Evolutionary conservation across 2,797 vertebrate species (phyloP).

Genomic region (Merluccius polli): DNA sequence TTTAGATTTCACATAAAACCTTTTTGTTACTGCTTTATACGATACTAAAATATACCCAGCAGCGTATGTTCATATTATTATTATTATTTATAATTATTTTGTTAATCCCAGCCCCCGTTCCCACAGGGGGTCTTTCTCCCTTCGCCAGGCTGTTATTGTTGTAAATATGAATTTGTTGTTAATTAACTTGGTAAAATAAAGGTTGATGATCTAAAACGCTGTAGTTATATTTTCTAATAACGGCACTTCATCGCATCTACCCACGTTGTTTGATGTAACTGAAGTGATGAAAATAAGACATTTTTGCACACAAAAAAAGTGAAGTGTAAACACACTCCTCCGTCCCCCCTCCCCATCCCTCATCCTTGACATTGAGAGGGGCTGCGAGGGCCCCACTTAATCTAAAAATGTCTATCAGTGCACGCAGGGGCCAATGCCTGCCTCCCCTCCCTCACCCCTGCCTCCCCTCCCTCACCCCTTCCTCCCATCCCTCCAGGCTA

Average conservation of each 20-base stretch:
- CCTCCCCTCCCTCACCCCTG: no score
- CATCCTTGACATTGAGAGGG: conserved; percentile 57
- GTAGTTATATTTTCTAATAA: background rate
- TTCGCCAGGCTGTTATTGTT: no score
- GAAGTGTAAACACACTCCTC: background rate
- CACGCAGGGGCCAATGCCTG: conserved; percentile 10
- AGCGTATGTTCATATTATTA: no score
- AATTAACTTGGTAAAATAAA: no score
- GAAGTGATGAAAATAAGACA: no score
- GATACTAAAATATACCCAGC: background rate
- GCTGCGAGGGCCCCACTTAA: conserved; percentile 56
- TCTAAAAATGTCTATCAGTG: conserved; percentile 67
- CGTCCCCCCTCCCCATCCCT: no score
- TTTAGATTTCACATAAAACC: background rate
- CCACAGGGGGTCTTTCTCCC: no score
- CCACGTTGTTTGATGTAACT: background rate
- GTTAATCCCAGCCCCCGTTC: no score
- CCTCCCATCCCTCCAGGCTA: conserved; percentile 51
- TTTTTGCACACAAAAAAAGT: no score
- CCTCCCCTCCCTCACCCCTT: no score
- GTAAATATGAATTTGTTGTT: no score
- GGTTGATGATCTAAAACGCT: background rate
- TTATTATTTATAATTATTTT: no score
- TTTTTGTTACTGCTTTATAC: background rate
- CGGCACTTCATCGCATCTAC: background rate